Evolutionary conservation across 2,888 invertebrate species (phyloP).

Genomic region (Piscicola geometra): DNA sequence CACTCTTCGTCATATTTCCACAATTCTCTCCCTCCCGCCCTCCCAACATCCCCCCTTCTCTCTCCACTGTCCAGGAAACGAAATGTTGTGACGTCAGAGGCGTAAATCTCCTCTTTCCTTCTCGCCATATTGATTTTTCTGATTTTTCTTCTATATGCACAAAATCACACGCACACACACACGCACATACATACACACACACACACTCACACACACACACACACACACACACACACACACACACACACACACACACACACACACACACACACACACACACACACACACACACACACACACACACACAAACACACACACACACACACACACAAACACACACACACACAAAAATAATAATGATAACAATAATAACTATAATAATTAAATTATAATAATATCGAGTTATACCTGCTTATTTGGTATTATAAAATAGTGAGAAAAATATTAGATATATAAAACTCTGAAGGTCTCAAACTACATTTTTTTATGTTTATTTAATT

Average conservation of each 20-base stretch:
- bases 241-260: conserved; percentile 8
- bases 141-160: background rate
- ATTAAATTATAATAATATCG: background rate
- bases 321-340: conserved; percentile 28
- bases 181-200: conserved; percentile 25
- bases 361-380: conserved; percentile 13
- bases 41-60: background rate
- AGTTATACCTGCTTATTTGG: no score
- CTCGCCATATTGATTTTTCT: background rate
- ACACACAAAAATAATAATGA: conserved; percentile 26
- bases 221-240: conserved; percentile 32
- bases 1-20: background rate
- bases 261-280: conserved; percentile 21
- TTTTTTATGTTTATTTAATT: no score
- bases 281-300: conserved; percentile 26
- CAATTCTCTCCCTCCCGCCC: background rate
- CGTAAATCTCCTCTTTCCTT: background rate
- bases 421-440: no score
- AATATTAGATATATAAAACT: no score
- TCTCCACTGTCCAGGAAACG: background rate
- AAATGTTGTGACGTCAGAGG: no score
- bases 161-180: conserved; percentile 13
- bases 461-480: no score
- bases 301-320: conserved; percentile 31
- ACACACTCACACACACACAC: conserved; percentile 23